Evolutionary conservation across 2,797 vertebrate genomes (phyloP), one percentile per base, ranked within the genome.

Genomic region (Halcyon leucocephala): DNA sequence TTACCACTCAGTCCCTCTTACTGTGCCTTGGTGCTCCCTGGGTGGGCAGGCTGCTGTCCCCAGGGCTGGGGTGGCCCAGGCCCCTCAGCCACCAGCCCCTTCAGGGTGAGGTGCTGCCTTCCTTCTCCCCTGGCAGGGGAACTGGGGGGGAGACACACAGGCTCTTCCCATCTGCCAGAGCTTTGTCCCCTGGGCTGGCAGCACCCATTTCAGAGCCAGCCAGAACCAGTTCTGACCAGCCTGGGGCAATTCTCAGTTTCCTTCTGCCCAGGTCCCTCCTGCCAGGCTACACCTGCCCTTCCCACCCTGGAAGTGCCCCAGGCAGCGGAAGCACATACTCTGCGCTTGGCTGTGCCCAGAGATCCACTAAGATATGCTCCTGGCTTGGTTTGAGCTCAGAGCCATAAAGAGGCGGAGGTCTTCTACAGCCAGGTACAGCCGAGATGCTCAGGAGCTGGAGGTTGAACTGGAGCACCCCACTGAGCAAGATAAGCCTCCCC

Each of bases 271-370:
- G 33, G 14, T 15, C 21, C 11, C 33, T 7, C 31, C 31, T 29
- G 16, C 22, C 3, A 2, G 3, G 7, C 8, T 49, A 66, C 48
- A 66, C 41, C 20, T 33, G 21, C 26, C 52, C 31, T 77, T 54
- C 46, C 35, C 14, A 18, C 26, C 17, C 6, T 35, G 22, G 7
- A 49, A 70, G 55, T 20, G 52, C 33, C 16, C 14, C 51, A 1
- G 16, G 7, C 2, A 0, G 22, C 0, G 0, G 14, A 29, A 42
- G 20, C 5, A 2, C 4, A 65, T 55, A 65, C 31, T 73, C 21
- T 12, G 12, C 3, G 1, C 52, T 77, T 22, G 55, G 26, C 48
- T 57, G 37, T 25, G 39, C 58, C n/a, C 0, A 0, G 5, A 93
- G 33, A 66, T 13, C 26, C 19, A 49, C 26, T 21, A 29, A 49